Conservation (phyloP, 2,113 vertebrate genomes). For the Thomomys bottae region DNA sequence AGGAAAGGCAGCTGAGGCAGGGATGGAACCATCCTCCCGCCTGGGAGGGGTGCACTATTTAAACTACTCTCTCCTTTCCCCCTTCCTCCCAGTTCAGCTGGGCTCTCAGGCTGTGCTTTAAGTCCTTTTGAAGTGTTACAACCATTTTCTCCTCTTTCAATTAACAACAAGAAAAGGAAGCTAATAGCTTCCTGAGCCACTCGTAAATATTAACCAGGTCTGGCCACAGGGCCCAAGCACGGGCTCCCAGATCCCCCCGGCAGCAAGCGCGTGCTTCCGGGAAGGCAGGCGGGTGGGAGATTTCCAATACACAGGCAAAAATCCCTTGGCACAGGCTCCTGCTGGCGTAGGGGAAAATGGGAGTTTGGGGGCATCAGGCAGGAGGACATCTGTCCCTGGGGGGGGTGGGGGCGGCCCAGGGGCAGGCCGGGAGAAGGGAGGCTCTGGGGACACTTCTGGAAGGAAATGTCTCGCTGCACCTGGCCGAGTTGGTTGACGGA, state of each 20-base stretch:
- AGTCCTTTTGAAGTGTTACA: slow-evolving; percentile 79
- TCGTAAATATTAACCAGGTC: slow-evolving; percentile 71
- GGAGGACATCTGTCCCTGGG: neutral
- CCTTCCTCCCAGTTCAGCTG: slow-evolving; percentile 6
- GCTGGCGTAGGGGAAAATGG: neutral
- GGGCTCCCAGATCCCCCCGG: neutral
- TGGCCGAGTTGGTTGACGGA: neutral
- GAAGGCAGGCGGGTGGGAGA: slow-evolving; percentile 62
- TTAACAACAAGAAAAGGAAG: slow-evolving; percentile 77
- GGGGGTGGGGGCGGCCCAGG: neutral
- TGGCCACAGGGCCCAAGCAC: neutral
- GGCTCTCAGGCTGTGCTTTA: slow-evolving; percentile 61
- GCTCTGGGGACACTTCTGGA: neutral
- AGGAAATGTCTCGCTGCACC: neutral
- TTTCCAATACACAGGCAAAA: slow-evolving; percentile 26
- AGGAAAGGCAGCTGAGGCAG: neutral
- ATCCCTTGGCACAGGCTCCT: slow-evolving; percentile 30
- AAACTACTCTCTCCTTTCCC: neutral
- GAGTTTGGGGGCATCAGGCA: neutral
- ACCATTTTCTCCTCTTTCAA: slow-evolving; percentile 80
- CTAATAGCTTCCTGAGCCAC: slow-evolving; percentile 75
- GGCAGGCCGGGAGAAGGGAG: neutral
- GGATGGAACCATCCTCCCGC: neutral
- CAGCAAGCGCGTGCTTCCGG: slow-evolving; percentile 50
- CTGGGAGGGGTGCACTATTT: neutral